phyloP scores from a whole-genome alignment of 2,113 vertebrate species.

The Ellobius talpinus region DNA sequence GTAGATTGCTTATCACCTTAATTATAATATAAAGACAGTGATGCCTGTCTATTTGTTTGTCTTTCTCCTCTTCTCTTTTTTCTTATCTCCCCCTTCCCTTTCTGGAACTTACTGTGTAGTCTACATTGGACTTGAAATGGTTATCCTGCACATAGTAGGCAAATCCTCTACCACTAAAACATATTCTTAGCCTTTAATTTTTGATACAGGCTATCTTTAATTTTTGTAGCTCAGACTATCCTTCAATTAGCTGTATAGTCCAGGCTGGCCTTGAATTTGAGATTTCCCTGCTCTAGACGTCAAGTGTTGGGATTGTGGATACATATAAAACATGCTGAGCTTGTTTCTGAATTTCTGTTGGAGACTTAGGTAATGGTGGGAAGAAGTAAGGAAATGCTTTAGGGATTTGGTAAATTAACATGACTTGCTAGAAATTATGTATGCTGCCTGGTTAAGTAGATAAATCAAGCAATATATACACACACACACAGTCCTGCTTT shows the following conservation, averaged over 20 bases:
- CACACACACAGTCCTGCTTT: no score
- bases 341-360: conserved; percentile 16
- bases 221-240: not conserved
- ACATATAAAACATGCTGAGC: not conserved
- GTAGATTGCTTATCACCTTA: conserved; percentile 1
- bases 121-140: not conserved
- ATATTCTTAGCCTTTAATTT: not conserved
- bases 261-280: not conserved
- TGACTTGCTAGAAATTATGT: not conserved
- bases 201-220: not conserved
- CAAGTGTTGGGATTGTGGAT: not conserved
- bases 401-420: not conserved
- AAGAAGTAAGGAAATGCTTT: not conserved
- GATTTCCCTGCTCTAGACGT: not conserved
- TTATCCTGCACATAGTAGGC: not conserved
- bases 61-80: not conserved
- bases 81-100: not conserved
- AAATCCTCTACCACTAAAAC: not conserved
- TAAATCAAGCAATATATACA: not conserved
- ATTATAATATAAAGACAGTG: conserved; percentile 26
- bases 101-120: not conserved
- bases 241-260: not conserved
- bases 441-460: not conserved
- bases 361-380: not conserved
- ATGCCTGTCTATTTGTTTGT: not conserved